A percentile compares a stretch with the other conserved stretches of the same genome.
Conservation (phyloP, 1,140 invertebrate species). For the Diuraphis noxia region DNA sequence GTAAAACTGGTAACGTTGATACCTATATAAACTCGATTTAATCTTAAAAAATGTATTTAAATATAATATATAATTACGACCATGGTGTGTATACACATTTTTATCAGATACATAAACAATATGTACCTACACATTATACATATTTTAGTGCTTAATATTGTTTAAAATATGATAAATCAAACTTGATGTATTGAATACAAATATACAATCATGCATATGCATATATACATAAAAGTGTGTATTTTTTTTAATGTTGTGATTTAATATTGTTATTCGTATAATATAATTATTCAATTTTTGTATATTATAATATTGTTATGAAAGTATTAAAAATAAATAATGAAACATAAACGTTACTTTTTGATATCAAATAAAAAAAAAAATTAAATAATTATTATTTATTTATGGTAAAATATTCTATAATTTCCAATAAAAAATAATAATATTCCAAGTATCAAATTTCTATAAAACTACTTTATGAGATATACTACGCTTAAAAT, state of each 20-base stretch:
- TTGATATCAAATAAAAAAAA: background rate
- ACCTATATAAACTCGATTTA: background rate
- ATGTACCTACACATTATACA: background rate
- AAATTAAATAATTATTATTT: background rate
- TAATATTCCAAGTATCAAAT: background rate
- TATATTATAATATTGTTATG: background rate
- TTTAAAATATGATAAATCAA: background rate
- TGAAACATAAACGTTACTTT: background rate
- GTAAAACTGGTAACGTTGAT: conserved; percentile 8
- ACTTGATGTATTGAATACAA: background rate
- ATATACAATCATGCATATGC: background rate
- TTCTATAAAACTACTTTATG: background rate
- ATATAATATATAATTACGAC: background rate
- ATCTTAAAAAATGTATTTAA: conserved; percentile 5
- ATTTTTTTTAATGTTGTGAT: background rate
- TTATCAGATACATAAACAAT: background rate
- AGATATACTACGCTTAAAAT: background rate
- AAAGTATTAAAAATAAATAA: background rate
- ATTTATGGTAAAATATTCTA: background rate
- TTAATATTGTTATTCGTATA: background rate
- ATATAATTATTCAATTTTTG: background rate
- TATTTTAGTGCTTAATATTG: background rate
- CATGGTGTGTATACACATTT: background rate
- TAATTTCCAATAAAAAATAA: background rate
- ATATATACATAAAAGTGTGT: background rate